These are phyloP conservation scores for Drosophila azteca DNA, from an alignment of 1,140 invertebrate genomes.

Conservation along the genomic window DNA sequence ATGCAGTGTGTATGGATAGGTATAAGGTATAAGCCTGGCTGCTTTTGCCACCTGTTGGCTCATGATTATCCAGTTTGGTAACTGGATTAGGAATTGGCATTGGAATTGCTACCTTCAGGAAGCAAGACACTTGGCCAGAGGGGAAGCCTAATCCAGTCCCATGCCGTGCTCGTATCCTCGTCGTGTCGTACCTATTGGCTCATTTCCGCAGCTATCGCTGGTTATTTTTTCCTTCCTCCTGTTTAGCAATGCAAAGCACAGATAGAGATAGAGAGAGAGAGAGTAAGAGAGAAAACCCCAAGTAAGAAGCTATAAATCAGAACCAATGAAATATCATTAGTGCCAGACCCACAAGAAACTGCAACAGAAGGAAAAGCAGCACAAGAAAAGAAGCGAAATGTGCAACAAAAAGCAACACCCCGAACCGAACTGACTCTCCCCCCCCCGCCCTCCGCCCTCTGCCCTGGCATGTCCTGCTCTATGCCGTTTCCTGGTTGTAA, in stretches of 20 bases:
- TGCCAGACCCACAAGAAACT: slow-evolving; percentile 43
- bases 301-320: slow-evolving; percentile 64
- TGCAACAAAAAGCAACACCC: slow-evolving; percentile 10
- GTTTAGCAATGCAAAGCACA: slow-evolving; percentile 25
- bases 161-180: slow-evolving; percentile 13
- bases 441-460: slow-evolving; percentile 12
- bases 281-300: neutral
- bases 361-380: slow-evolving; percentile 3
- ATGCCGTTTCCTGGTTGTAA: slow-evolving; percentile 42
- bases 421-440: slow-evolving; percentile 12
- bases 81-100: too few species aligned
- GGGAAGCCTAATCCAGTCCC: slow-evolving; percentile 1
- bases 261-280: neutral
- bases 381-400: neutral
- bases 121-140: neutral
- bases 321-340: slow-evolving; percentile 78
- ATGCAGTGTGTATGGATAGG: too few species aligned
- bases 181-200: slow-evolving; percentile 32
- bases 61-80: too few species aligned
- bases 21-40: too few species aligned
- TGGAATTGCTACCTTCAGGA: too few species aligned
- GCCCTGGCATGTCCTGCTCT: neutral
- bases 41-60: too few species aligned
- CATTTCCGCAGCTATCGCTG: slow-evolving; percentile 14
- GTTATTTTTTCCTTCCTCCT: too few species aligned